These are phyloP conservation scores for Sipha flava DNA, from an alignment of 1,140 invertebrate species.

Conservation along the genomic window DNA sequence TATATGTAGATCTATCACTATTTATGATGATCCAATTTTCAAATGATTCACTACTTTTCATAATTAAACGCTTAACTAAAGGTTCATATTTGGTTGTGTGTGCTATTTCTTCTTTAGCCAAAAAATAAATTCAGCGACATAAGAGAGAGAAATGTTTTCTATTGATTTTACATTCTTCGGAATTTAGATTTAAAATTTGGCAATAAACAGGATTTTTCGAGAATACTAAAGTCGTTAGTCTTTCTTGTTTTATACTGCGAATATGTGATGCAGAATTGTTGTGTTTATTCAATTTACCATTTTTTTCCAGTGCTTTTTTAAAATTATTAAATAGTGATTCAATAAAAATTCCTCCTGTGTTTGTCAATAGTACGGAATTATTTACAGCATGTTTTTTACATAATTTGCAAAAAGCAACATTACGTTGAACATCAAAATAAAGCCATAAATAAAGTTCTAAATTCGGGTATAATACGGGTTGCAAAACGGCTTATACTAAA, in stretches of 20 bases:
- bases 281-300: not conserved
- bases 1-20: not conserved
- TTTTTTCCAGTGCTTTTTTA: not conserved
- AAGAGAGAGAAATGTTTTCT: not conserved
- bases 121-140: not conserved
- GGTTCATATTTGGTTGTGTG: not conserved
- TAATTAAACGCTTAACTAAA: not conserved
- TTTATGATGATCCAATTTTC: not conserved
- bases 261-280: not conserved
- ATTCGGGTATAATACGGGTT: too few species aligned
- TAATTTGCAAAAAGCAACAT: too few species aligned
- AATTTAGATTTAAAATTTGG: constrained; percentile 7
- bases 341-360: too few species aligned
- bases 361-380: too few species aligned
- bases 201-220: not conserved
- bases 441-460: too few species aligned
- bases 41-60: not conserved
- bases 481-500: too few species aligned
- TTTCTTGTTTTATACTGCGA: not conserved
- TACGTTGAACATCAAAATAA: too few species aligned
- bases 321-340: not conserved
- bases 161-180: not conserved
- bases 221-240: not conserved
- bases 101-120: not conserved
- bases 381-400: too few species aligned